Evolutionary conservation across 1,140 invertebrate genomes (phyloP).

Genomic region (Rhyacophila brunnea): DNA sequence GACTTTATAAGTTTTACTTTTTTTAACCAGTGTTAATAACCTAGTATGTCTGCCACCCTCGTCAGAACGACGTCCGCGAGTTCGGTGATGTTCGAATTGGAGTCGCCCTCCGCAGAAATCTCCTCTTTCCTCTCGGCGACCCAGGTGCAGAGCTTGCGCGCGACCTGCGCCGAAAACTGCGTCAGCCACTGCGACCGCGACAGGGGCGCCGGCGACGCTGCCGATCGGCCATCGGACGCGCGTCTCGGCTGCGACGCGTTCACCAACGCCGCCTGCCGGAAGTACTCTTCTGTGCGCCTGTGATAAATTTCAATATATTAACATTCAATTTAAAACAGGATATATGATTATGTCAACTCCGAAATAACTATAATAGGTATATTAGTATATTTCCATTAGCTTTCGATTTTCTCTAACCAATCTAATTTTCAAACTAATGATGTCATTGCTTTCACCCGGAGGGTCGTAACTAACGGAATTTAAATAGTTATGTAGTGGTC

Average conservation of each 20-base stretch:
- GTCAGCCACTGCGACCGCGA: conserved; percentile 45
- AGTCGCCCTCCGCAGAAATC: not conserved
- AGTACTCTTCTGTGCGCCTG: conserved; percentile 53
- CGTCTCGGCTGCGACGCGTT: no score
- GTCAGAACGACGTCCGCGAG: conserved; percentile 50
- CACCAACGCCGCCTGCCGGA: conserved; percentile 39
- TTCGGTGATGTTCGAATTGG: conserved; percentile 21
- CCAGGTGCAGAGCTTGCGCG: conserved; percentile 48
- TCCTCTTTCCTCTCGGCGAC: conserved; percentile 35
- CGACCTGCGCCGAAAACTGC: conserved; percentile 51
- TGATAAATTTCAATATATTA: not conserved
- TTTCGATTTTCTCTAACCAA: no score
- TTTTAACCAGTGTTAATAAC: no score
- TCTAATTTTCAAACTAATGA: no score
- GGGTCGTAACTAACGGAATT: no score
- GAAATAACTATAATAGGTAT: not conserved
- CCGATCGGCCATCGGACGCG: no score
- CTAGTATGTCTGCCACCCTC: conserved; percentile 48
- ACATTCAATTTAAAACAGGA: not conserved
- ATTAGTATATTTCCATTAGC: not conserved
- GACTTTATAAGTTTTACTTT: no score
- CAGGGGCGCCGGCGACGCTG: conserved; percentile 38
- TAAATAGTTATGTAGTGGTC: no score
- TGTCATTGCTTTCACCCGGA: no score
- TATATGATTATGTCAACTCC: not conserved